Percentiles rank a stretch among this genome's conserved stretches.
Evolutionary conservation across 2,888 invertebrate genomes (phyloP).

Genomic region (Prosopocoilus inquinatus): DNA sequence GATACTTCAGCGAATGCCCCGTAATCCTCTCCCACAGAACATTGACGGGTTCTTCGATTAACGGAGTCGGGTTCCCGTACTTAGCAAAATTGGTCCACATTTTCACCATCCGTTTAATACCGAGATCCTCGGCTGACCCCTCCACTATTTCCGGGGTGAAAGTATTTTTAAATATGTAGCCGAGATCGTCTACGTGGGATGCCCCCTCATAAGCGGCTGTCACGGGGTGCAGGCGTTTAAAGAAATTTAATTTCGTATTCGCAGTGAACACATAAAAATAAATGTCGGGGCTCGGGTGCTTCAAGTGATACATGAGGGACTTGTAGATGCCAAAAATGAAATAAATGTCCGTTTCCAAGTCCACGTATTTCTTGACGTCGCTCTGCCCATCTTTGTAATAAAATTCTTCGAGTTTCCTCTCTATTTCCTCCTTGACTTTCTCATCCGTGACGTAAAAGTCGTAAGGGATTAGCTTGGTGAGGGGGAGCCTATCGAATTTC

Average conservation of each 20-base stretch:
- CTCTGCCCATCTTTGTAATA: neutral
- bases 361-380: neutral
- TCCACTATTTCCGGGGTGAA: conserved; percentile 10
- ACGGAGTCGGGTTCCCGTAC: neutral
- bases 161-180: conserved; percentile 15
- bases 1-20: too few species aligned
- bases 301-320: neutral
- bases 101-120: neutral
- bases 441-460: conserved; percentile 5
- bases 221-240: conserved; percentile 8
- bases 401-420: conserved; percentile 3
- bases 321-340: conserved; percentile 3
- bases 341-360: neutral
- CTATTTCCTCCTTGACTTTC: conserved; percentile 1
- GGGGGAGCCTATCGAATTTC: neutral
- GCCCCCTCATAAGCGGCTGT: conserved; percentile 11
- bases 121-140: neutral
- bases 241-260: conserved; percentile 12
- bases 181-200: conserved; percentile 12
- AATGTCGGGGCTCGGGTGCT: conserved; percentile 6
- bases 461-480: neutral
- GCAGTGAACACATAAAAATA: conserved; percentile 15
- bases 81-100: neutral
- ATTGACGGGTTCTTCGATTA: too few species aligned
- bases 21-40: too few species aligned